Evolutionary conservation across 2,888 invertebrate genomes (phyloP).

Genomic region (Erpobdella octoculata): DNA sequence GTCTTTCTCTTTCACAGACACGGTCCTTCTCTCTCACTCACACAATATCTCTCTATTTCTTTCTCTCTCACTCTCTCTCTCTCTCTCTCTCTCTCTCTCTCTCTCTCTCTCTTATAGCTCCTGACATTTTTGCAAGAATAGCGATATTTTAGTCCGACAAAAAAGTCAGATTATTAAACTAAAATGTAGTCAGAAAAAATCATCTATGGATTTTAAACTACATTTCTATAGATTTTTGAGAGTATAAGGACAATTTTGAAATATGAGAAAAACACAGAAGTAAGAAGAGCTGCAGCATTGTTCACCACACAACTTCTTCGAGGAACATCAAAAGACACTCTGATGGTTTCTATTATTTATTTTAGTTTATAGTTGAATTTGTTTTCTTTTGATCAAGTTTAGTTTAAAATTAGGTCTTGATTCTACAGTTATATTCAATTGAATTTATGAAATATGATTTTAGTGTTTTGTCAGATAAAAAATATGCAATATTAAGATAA

Average conservation of each 20-base stretch:
- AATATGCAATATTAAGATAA: background rate
- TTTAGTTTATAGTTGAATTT: background rate
- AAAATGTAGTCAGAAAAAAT: too few species aligned
- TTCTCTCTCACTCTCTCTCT: background rate
- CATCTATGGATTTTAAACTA: constrained; percentile 20
- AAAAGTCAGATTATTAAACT: too few species aligned
- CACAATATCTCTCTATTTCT: too few species aligned
- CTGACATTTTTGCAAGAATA: too few species aligned
- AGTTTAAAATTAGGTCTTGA: background rate
- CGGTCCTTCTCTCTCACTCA: too few species aligned
- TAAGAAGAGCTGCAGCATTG: constrained; percentile 70
- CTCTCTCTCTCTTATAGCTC: background rate
- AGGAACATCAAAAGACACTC: constrained; percentile 66
- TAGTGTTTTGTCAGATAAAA: background rate
- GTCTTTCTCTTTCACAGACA: too few species aligned
- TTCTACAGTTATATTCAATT: background rate
- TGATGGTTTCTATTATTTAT: too few species aligned
- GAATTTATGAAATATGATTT: background rate
- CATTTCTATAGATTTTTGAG: constrained; percentile 60
- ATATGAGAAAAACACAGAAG: constrained; percentile 65
- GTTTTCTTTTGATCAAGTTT: background rate
- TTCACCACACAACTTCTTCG: constrained; percentile 67
- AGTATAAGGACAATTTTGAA: constrained; percentile 65
- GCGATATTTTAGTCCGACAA: background rate
- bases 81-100: background rate